phyloP scores from a whole-genome alignment of 2,888 invertebrate species.

The Periphyllus acericola region DNA sequence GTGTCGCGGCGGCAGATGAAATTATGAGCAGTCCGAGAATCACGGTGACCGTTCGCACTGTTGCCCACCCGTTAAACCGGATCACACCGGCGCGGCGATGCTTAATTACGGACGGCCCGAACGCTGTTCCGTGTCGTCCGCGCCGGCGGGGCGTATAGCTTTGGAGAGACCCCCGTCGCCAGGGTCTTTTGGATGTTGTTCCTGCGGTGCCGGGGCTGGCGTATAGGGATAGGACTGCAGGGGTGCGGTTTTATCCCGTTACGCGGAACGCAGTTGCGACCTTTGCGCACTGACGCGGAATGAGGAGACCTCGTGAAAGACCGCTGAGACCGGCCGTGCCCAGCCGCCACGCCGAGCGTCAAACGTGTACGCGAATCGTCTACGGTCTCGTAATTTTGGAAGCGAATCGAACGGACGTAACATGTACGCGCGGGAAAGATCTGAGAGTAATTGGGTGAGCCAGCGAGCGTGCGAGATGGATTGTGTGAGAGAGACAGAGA shows the following conservation, averaged over 20 bases:
- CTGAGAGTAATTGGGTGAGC: too few species aligned
- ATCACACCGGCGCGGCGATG: not conserved
- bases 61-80: not conserved
- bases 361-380: too few species aligned
- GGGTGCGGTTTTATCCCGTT: not conserved
- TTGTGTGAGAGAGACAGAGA: not conserved
- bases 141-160: not conserved
- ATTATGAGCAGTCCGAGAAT: constrained; percentile 5
- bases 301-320: not conserved
- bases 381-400: too few species aligned
- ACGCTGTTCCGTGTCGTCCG: too few species aligned
- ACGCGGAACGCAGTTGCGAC: not conserved
- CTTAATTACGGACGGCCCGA: constrained; percentile 14
- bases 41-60: not conserved
- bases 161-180: too few species aligned
- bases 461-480: too few species aligned
- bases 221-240: too few species aligned
- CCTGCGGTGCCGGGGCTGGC: too few species aligned
- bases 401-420: too few species aligned
- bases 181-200: too few species aligned
- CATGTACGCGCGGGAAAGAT: too few species aligned
- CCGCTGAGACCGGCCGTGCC: not conserved
- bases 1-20: not conserved
- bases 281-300: not conserved
- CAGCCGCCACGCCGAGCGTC: too few species aligned